Base-by-base conservation (phyloP, 2,797 vertebrate species). In the Darevskia nairensis region DNA sequence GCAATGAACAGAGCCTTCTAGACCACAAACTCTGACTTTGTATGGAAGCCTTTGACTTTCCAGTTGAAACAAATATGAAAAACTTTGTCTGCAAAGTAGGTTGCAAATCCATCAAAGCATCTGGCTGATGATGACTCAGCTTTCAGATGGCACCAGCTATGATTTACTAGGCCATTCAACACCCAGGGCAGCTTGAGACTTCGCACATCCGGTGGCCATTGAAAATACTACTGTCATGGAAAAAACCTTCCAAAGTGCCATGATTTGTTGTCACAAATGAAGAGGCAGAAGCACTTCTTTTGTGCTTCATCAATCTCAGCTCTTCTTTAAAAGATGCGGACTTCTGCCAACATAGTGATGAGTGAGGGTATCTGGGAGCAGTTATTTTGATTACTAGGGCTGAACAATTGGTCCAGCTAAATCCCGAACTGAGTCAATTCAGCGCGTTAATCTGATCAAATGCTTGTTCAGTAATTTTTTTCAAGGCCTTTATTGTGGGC, bases 51-150 rank as follows among this genome's bases (percentile, higher is more conserved):
- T 68, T 25, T 82, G 64, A 68, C 41, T 69, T 68, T 68, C 39
- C 23, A 50, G 35, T 82, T 82, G 80, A 82, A 82, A 44, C 66
- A 41, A 68, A 46, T 78, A 82, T 82, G 80, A 82, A 82, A 82
- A 82, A 44, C 39, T 44, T 82, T 69, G 41, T 82, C 80, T 68
- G 59, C 80, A 82, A 69, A 41, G 39, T 68, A 68, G 64, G 23
- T 44, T 82, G 32, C 39, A 68, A 41, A 82, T 68, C 35, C 61
- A 82, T 82, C 61, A 68, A 10, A 82, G 80, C 39, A n/a, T 27
- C 13, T 15, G 64, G 61, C 39, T 29, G 64, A 19, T 68, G 61
- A 69, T 82, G 80, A 82, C 80, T 82, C 61, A 82, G 64, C 80
- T 82, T 82, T 82, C 39, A n/a, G 80, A 27, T 44, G 25, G 27